Evolutionary conservation across 2,888 invertebrate genomes (phyloP).

Genomic region (Eulithis prunata): DNA sequence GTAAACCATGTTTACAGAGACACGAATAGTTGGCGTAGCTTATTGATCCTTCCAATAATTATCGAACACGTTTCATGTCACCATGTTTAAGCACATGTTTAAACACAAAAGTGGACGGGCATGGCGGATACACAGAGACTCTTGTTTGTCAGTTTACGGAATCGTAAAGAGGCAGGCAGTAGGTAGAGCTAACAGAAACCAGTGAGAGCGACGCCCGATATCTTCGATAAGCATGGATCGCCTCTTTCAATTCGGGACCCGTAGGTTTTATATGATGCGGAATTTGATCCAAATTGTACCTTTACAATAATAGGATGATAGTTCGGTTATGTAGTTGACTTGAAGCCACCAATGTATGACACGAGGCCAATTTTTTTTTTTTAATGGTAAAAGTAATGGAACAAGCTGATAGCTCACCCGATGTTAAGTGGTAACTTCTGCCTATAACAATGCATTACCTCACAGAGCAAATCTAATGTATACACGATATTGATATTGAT

Average conservation of each 20-base stretch:
- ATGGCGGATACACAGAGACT: constrained; percentile 67
- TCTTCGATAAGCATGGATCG: constrained; percentile 42
- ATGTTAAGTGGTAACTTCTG: too few species aligned
- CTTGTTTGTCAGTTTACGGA: constrained; percentile 77
- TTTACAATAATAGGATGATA: too few species aligned
- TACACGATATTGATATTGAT: too few species aligned
- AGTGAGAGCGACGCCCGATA: constrained; percentile 60
- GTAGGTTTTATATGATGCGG: constrained; percentile 40
- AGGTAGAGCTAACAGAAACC: constrained; percentile 79
- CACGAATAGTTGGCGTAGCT: constrained; percentile 79
- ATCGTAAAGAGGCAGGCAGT: constrained; percentile 78
- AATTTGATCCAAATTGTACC: not conserved
- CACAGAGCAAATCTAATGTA: too few species aligned
- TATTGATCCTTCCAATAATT: constrained; percentile 85
- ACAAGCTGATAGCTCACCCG: too few species aligned
- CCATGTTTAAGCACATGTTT: constrained; percentile 76
- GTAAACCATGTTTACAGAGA: constrained; percentile 77
- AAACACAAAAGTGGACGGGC: constrained; percentile 77
- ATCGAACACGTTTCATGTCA: constrained; percentile 84
- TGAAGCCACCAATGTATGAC: too few species aligned
- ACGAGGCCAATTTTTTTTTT: too few species aligned
- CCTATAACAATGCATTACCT: too few species aligned
- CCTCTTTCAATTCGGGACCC: constrained; percentile 44
- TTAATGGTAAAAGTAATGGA: too few species aligned
- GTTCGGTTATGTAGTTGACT: too few species aligned